Evolutionary conservation across 2,888 invertebrate genomes (phyloP).

Genomic region (Xestia ashworthii): DNA sequence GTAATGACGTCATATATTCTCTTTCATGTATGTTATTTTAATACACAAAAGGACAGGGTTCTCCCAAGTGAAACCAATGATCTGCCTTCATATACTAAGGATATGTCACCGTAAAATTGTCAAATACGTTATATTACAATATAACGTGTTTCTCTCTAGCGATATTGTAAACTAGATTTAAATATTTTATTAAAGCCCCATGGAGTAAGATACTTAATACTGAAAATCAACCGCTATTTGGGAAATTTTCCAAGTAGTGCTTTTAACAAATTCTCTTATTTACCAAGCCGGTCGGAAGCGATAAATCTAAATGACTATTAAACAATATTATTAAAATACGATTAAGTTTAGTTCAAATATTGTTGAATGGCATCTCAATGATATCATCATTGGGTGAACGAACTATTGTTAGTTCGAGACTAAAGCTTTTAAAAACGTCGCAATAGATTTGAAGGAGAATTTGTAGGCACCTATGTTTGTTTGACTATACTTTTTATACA

Average conservation of each 20-base stretch:
- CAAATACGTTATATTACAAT: neutral
- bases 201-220: neutral
- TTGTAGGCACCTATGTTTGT: neutral
- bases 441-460: slow-evolving; percentile 28
- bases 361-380: slow-evolving; percentile 56
- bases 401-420: slow-evolving; percentile 43
- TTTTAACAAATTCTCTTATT: neutral
- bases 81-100: neutral
- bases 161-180: no score
- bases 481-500: neutral
- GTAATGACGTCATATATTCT: neutral
- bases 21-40: neutral
- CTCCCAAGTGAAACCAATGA: neutral
- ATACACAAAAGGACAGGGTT: neutral
- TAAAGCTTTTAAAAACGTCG: slow-evolving; percentile 20
- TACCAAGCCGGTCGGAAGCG: slow-evolving; percentile 51
- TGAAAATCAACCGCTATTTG: neutral
- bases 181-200: no score
- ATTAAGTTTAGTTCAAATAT: slow-evolving; percentile 18
- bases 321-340: slow-evolving; percentile 31
- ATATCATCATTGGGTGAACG: slow-evolving; percentile 64
- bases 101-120: no score
- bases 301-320: slow-evolving; percentile 53
- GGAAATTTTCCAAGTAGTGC: neutral
- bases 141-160: no score